phyloP scores from a whole-genome alignment of 2,113 vertebrate species.

The Microtus pennsylvanicus region DNA sequence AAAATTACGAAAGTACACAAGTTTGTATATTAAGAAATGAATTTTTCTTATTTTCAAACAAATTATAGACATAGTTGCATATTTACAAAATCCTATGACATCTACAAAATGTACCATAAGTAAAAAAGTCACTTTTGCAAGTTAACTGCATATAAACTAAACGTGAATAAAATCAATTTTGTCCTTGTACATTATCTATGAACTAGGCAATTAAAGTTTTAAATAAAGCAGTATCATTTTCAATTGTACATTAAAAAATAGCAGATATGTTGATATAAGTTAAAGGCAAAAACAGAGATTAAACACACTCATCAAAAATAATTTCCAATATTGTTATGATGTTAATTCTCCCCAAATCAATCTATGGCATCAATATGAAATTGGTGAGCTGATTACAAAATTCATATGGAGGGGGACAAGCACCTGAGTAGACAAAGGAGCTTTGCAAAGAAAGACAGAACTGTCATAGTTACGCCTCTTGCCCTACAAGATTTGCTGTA shows the following conservation, averaged over 20 bases:
- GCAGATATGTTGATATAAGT: not conserved
- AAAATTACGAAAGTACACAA: no score
- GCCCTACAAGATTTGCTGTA: not conserved
- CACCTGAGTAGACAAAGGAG: not conserved
- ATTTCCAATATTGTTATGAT: not conserved
- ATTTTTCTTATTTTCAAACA: no score
- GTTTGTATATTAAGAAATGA: no score
- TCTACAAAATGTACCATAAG: no score
- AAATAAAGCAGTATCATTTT: not conserved
- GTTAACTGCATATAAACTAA: no score
- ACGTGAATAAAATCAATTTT: no score
- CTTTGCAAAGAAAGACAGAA: not conserved
- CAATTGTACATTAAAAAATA: not conserved
- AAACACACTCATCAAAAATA: not conserved
- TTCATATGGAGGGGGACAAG: not conserved
- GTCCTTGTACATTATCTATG: no score
- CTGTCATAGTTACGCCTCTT: not conserved
- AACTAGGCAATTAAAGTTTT: not conserved
- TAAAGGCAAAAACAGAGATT: not conserved
- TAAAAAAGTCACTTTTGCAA: no score
- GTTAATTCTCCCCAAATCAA: not conserved
- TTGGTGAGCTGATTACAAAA: not conserved
- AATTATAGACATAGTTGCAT: no score
- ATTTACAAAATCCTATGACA: no score
- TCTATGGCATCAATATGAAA: not conserved